Evolutionary conservation across 1,140 invertebrate species (phyloP).

Genomic region (Lucilia cuprina): DNA sequence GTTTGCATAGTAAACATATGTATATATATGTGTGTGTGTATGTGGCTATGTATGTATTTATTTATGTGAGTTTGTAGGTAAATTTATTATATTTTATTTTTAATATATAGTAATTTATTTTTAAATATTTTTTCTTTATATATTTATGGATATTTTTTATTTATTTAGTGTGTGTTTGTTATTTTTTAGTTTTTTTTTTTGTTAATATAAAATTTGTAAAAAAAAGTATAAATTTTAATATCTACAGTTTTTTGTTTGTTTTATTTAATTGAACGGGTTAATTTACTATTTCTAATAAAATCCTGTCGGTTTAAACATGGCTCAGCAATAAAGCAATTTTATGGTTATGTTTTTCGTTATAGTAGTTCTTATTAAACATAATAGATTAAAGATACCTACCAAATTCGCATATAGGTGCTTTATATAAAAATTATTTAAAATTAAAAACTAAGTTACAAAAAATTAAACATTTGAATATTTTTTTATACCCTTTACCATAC

Average conservation of each 20-base stretch:
- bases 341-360: too few species aligned
- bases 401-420: too few species aligned
- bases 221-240: background rate
- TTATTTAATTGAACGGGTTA: background rate
- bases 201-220: conserved; percentile 9
- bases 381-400: too few species aligned
- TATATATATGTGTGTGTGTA: conserved; percentile 41
- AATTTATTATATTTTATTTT: conserved; percentile 28
- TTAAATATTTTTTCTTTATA: background rate
- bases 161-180: background rate
- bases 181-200: conserved; percentile 16
- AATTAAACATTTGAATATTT: too few species aligned
- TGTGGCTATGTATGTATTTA: conserved; percentile 35
- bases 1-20: conserved; percentile 38
- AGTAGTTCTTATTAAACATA: too few species aligned
- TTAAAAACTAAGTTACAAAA: too few species aligned
- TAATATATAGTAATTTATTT: conserved; percentile 32
- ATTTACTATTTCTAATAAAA: conserved; percentile 10
- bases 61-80: conserved; percentile 24
- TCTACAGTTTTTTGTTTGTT: conserved; percentile 1
- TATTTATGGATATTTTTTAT: background rate
- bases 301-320: background rate
- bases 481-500: too few species aligned
- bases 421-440: too few species aligned
- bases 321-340: too few species aligned